These are phyloP conservation scores for Myocastor coypus DNA, from an alignment of 2,113 vertebrate genomes.

Conservation along the genomic window DNA sequence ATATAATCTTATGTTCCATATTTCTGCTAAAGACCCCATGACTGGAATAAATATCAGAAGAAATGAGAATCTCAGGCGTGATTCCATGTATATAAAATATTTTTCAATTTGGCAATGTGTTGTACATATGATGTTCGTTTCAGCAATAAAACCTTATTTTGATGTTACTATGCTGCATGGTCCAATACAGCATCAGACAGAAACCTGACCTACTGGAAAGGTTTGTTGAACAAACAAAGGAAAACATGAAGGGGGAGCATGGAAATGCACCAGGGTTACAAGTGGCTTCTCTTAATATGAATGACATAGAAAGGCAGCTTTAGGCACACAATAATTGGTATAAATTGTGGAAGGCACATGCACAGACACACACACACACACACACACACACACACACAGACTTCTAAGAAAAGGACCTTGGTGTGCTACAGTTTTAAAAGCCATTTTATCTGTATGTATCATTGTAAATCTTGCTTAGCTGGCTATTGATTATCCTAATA, in stretches of 20 bases:
- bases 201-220: not conserved
- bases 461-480: slow-evolving; percentile 53
- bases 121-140: not conserved
- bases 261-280: not conserved
- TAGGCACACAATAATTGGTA: not conserved
- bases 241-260: not conserved
- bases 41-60: not conserved
- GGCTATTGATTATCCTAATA: slow-evolving; percentile 62
- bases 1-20: not conserved
- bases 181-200: not conserved
- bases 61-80: not conserved
- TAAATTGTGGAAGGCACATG: not conserved
- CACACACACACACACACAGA: not conserved
- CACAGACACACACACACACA: not conserved
- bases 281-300: not conserved
- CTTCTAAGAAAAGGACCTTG: not conserved
- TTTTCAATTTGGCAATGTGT: not conserved
- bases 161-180: not conserved
- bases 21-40: not conserved
- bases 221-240: not conserved
- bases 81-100: not conserved
- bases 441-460: slow-evolving; percentile 9
- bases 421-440: not conserved
- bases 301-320: not conserved
- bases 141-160: not conserved